Evolutionary conservation across 2,113 vertebrate species (phyloP).

Genomic region (Carassius auratus): DNA sequence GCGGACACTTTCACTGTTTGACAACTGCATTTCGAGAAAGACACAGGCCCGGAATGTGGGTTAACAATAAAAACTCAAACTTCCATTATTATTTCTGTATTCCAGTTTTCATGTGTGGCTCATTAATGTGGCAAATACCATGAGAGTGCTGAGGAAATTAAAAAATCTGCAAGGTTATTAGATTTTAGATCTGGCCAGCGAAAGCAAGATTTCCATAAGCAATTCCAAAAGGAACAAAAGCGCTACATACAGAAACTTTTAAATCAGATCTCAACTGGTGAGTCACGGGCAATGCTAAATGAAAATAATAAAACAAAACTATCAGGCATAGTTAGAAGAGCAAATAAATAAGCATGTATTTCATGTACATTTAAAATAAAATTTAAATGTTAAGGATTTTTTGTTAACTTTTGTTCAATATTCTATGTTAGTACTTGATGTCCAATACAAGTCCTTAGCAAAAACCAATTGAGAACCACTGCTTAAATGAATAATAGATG

Average conservation of each 20-base stretch:
- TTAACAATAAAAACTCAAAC: not conserved
- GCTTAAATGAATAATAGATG: not conserved
- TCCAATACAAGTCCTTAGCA: not conserved
- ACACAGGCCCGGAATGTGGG: not conserved
- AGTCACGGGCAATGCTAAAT: not conserved
- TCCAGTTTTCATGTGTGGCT: not conserved
- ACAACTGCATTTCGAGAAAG: not conserved
- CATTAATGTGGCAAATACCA: constrained; percentile 8
- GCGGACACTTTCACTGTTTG: constrained; percentile 14
- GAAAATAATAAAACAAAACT: not conserved
- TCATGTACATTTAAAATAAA: not conserved
- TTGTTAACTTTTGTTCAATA: not conserved
- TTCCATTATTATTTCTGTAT: not conserved
- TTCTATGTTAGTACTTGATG: not conserved
- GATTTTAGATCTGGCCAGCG: not conserved
- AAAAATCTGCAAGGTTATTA: not conserved
- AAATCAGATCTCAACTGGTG: not conserved
- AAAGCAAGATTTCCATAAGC: not conserved
- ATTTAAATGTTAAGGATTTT: not conserved
- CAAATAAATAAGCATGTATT: not conserved
- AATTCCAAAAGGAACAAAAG: not conserved
- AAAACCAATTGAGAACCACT: not conserved
- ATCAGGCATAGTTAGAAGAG: not conserved
- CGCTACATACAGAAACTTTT: not conserved
- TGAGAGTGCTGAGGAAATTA: not conserved